These are phyloP conservation scores for Ophion obscuratus DNA, from an alignment of 2,888 invertebrate genomes.

Conservation along the genomic window DNA sequence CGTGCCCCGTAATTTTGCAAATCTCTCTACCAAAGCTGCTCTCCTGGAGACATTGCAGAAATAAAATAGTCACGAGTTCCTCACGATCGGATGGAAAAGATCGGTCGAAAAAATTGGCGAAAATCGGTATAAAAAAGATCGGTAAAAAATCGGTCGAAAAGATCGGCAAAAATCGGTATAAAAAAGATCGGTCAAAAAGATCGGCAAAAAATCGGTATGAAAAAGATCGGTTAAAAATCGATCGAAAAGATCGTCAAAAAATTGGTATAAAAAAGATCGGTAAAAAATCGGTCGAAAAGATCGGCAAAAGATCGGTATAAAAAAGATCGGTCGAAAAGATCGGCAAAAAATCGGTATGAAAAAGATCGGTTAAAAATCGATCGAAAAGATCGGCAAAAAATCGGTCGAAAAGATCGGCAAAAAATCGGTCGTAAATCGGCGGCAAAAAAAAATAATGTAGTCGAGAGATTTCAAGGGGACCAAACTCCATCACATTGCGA, in stretches of 20 bases:
- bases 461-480: background rate
- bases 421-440: background rate
- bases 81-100: background rate
- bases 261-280: background rate
- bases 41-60: background rate
- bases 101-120: background rate
- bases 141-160: background rate
- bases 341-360: too few relatives aligned
- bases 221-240: background rate
- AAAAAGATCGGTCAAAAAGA: background rate
- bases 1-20: background rate
- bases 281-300: too few relatives aligned
- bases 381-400: too few relatives aligned
- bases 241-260: background rate
- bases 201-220: background rate
- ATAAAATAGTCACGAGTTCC: background rate
- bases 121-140: background rate
- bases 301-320: too few relatives aligned
- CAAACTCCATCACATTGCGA: background rate
- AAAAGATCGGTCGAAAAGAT: too few relatives aligned
- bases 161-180: background rate
- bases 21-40: background rate
- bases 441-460: slow-evolving; percentile 3
- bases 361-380: too few relatives aligned
- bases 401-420: too few relatives aligned